Evolutionary conservation across 35 echinoderm and acorn worm genomes (phyloP).

Genomic region (Chiridota heheva): DNA sequence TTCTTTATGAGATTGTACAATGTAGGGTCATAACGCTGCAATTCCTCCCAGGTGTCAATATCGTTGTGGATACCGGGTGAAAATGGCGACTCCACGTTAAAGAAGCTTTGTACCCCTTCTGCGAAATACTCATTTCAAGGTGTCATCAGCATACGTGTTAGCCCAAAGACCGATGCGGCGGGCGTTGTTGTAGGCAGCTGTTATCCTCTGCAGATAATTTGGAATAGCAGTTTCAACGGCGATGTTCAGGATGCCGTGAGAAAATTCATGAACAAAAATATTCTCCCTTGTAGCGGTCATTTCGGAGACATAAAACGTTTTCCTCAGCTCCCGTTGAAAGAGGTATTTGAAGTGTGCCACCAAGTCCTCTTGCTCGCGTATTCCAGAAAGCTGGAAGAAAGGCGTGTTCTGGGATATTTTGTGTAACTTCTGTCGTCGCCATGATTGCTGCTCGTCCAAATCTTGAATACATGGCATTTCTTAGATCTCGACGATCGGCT

Average conservation of each 20-base stretch:
- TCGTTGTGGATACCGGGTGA: constrained; percentile 55
- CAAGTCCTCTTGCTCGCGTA: constrained; percentile 46
- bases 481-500: constrained; percentile 56
- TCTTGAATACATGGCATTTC: constrained; percentile 61
- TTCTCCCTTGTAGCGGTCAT: constrained; percentile 68
- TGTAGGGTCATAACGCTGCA: constrained; percentile 79
- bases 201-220: constrained; percentile 39
- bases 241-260: constrained; percentile 80
- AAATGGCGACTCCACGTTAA: constrained; percentile 54
- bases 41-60: constrained; percentile 71
- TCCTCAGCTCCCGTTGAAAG: constrained; percentile 78
- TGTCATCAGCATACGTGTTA: constrained; percentile 70
- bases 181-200: constrained; percentile 72
- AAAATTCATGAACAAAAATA: constrained; percentile 74
- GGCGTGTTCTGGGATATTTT: constrained; percentile 72
- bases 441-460: constrained; percentile 68
- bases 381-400: constrained; percentile 44
- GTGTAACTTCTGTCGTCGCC: constrained; percentile 56
- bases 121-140: constrained; percentile 89
- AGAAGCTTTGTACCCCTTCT: constrained; percentile 85
- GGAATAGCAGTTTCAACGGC: constrained; percentile 27
- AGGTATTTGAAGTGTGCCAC: constrained; percentile 89
- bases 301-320: constrained; percentile 72
- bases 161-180: constrained; percentile 65
- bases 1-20: constrained; percentile 76